Evolutionary conservation across 2,888 invertebrate genomes (phyloP).

Genomic region (Drosophila pegasa): DNA sequence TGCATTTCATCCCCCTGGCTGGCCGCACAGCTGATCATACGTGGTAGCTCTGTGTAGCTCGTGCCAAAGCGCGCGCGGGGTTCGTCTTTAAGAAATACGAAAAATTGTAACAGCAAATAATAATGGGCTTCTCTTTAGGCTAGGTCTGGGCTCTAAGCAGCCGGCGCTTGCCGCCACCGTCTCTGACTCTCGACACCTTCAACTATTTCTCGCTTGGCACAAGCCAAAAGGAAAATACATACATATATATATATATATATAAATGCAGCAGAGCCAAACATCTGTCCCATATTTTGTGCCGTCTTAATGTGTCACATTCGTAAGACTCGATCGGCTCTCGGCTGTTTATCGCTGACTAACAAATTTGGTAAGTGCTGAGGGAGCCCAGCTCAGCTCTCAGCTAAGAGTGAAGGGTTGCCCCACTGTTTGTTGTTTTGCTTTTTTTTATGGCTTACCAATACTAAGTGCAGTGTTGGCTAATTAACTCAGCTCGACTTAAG

Average conservation of each 20-base stretch:
- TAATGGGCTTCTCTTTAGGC: slow-evolving; percentile 60
- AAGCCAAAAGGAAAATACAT: slow-evolving; percentile 63
- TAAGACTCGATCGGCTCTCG: slow-evolving; percentile 21
- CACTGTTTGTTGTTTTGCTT: slow-evolving; percentile 43
- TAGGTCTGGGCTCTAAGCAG: slow-evolving; percentile 50
- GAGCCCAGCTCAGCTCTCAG: slow-evolving; percentile 2
- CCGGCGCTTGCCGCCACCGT: slow-evolving; percentile 58
- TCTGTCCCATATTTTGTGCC: slow-evolving; percentile 78
- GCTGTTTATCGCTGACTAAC: slow-evolving; percentile 62
- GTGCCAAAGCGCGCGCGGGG: slow-evolving; percentile 79
- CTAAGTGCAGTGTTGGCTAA: slow-evolving; percentile 42
- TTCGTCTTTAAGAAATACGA: slow-evolving; percentile 63
- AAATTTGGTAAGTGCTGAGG: slow-evolving; percentile 72
- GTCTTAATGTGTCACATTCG: slow-evolving; percentile 69
- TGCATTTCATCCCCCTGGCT: slow-evolving; percentile 72
- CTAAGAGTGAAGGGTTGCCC: slow-evolving; percentile 42
- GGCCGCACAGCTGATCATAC: slow-evolving; percentile 73
- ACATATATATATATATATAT: not conserved
- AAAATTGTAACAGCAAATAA: slow-evolving; percentile 65
- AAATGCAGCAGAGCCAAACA: slow-evolving; percentile 46
- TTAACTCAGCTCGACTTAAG: slow-evolving; percentile 35
- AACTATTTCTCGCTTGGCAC: slow-evolving; percentile 65
- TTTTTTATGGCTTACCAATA: slow-evolving; percentile 43
- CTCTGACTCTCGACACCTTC: slow-evolving; percentile 69
- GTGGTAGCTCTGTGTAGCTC: slow-evolving; percentile 55